Evolutionary conservation across 2,888 invertebrate species (phyloP), one percentile per base, ranked within the genome.

Genomic region (Caradrina clavipalpis): DNA sequence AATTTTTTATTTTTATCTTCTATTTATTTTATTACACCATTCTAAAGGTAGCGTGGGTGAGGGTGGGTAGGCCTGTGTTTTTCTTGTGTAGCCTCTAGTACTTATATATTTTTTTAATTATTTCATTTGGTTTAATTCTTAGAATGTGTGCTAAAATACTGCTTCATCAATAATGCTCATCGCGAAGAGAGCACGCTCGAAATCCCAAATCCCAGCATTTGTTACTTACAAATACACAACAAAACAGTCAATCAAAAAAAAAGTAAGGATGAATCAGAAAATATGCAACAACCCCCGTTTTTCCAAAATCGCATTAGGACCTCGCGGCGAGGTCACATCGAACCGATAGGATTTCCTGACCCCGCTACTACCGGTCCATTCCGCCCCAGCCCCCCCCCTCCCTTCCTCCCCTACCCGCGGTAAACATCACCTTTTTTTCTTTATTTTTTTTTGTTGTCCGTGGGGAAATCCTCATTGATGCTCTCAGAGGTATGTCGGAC

Each of bases 271-370:
- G 17, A 42, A 2, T 6, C 17, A 31, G 51, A 39, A 22, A 51
- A 35, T 42, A 26, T 26, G 26, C n/a, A 35, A 11, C 50, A 45
- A 51, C 19, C 17, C 35, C 49, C 26, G 22, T 72, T 45, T 78
- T 59, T 19, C 22, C 21, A 13, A 55, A 64, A 74, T 61, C 54
- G 62, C 42, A 58, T 65, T 45, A 62, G 19, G 22, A 22, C 55
- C 59, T 22, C 17, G 65, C 65, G 55, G 45, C 47, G 51, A 69
- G 80, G 73, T 51, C 45, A 58, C 10, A 55, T 15, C 42, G 35
- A 21, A 22, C 78, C 57, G 54, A 60, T 64, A 59, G 76, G 69
- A 77, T 61, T 60, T 75, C 76, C 75, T 69, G 50, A 31, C 51
- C 69, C 50, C 64, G 8, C 66, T 58, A 63, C 54, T 58, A 45